These are phyloP conservation scores for Plecturocebus donacophilus DNA, from an alignment of 2,113 vertebrate species.

Conservation along the genomic window DNA sequence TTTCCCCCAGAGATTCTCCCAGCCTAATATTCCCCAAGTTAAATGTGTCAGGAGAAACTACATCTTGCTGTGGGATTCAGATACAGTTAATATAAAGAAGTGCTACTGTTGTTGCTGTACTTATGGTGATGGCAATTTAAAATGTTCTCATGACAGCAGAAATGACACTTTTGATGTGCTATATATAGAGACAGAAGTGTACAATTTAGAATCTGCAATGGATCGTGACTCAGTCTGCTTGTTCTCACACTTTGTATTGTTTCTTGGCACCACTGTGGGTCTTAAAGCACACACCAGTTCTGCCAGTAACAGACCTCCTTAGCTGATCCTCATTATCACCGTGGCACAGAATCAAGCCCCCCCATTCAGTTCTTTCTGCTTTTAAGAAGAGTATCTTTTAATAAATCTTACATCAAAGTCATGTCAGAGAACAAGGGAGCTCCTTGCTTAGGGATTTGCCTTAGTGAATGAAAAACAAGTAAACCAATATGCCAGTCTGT, in stretches of 20 bases:
- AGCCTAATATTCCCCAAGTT: slow-evolving; percentile 43
- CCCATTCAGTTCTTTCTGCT: slow-evolving; percentile 40
- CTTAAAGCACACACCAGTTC: slow-evolving; percentile 71
- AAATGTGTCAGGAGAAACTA: slow-evolving; percentile 59
- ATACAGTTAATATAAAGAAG: slow-evolving; percentile 59
- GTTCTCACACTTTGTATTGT: slow-evolving; percentile 70
- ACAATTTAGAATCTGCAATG: slow-evolving; percentile 51
- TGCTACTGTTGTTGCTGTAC: slow-evolving; percentile 1
- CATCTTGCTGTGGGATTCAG: slow-evolving; percentile 45
- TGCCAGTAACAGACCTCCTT: slow-evolving; percentile 76
- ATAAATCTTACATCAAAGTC: slow-evolving; percentile 51
- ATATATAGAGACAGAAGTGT: slow-evolving; percentile 70
- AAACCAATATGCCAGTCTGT: background rate
- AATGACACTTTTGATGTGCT: slow-evolving; percentile 72
- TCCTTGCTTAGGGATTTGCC: slow-evolving; percentile 43
- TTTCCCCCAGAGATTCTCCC: slow-evolving; percentile 35
- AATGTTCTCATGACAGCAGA: slow-evolving; percentile 70
- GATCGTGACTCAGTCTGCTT: slow-evolving; percentile 71
- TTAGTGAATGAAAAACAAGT: background rate
- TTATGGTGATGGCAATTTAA: slow-evolving; percentile 63
- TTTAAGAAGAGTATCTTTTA: slow-evolving; percentile 55
- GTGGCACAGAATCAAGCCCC: slow-evolving; percentile 68
- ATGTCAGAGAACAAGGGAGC: slow-evolving; percentile 32
- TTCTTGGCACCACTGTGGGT: slow-evolving; percentile 62
- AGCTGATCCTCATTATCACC: slow-evolving; percentile 70